Conservation (phyloP, 2,113 vertebrate genomes). For the Proteles cristata region DNA sequence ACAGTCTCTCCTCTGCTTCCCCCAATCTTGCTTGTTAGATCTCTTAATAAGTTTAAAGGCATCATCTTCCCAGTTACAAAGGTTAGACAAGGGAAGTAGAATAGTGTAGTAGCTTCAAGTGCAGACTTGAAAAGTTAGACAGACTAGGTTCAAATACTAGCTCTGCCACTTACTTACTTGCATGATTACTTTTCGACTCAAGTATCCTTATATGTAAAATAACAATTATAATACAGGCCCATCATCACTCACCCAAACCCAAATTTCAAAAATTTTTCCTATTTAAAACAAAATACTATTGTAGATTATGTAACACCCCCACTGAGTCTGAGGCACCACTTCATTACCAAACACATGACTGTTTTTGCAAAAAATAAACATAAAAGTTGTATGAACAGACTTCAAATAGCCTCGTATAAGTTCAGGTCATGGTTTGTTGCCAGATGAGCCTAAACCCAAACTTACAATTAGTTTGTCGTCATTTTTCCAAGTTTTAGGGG, state of each 20-base stretch:
- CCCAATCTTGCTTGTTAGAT: neutral
- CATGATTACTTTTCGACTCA: neutral
- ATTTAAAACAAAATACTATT: constrained; percentile 20
- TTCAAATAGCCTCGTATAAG: neutral
- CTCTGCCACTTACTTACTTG: neutral
- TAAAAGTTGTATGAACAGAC: neutral
- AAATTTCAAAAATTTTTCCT: neutral
- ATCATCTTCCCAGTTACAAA: neutral
- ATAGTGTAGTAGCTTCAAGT: neutral
- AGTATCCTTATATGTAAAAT: neutral
- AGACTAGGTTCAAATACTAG: neutral
- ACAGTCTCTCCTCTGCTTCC: neutral
- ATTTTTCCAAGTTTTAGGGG: neutral
- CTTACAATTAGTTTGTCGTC: neutral
- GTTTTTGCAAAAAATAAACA: constrained; percentile 13
- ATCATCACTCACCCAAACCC: neutral
- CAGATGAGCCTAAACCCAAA: neutral
- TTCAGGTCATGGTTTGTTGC: neutral
- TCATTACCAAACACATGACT: neutral
- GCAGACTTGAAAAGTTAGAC: neutral
- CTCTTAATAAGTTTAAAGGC: neutral
- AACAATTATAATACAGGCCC: constrained; percentile 22
- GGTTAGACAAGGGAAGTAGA: neutral
- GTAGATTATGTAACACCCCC: neutral
- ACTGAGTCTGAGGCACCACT: neutral